Evolutionary conservation across 2,888 invertebrate genomes (phyloP), one percentile per base, ranked within the genome.

Genomic region (Chrysotoxum bicinctum): DNA sequence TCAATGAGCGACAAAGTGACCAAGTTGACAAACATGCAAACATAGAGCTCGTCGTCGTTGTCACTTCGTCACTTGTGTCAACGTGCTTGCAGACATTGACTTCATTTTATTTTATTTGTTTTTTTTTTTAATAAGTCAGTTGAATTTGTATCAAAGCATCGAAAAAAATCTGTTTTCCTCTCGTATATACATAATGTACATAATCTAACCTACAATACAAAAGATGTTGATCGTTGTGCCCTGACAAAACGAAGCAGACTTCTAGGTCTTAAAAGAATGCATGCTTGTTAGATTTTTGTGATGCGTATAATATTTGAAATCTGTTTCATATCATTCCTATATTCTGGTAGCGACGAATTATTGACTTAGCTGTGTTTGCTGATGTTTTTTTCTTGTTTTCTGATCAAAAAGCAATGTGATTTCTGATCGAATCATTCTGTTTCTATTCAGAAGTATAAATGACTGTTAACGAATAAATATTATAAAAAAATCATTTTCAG

Each of bases 51-150:
- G 48, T n/a, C 48, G 32, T 45, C 45, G 32, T 74, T 32, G 56
- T 43, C 58, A 68, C 26, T 12, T 69, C 72, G 54, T 72, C 84
- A 85, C 80, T 85, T 85, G 85, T 85, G 85, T 85, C 81, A 85
- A 85, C 73, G 81, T 69, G 56, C 54, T 50, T 62, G 45, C 76
- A 76, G 85, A 76, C 72, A 73, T 77, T 77, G 66, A 69, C 76
- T 76, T 64, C 50, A 66, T 19, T 30, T 64, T 50, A 26, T 26
- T 23, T 14, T 48, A 64, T 45, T 80, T 68, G 14, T 60, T 45
- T 50, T 50, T 32, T 30, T 40, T 62, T 30, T 35, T 54, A 9
- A 62, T 68, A 26, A 76, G 14, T 10, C 45, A 56, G 23, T 58
- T 30, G 56, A 43, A 45, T 32, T 19, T 26, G 40, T 72, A 32